These are phyloP conservation scores for Hyalella azteca DNA, from an alignment of 2,888 invertebrate genomes.

Conservation along the genomic window DNA sequence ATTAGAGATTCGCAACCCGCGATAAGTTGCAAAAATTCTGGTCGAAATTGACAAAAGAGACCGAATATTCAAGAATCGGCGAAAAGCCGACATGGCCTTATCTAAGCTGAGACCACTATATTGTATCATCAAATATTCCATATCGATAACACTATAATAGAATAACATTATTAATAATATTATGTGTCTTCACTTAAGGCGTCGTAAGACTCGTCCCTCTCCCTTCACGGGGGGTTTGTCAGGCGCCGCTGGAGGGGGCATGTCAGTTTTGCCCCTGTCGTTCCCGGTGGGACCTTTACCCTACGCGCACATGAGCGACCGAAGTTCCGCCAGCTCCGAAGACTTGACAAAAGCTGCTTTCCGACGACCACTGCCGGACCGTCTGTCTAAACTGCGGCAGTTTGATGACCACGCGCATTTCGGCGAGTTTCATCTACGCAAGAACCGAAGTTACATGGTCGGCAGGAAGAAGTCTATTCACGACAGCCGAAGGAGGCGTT, in stretches of 20 bases:
- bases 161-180: no score
- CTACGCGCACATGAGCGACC: constrained; percentile 58
- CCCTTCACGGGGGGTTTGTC: constrained; percentile 7
- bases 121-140: no score
- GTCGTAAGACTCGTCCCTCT: constrained; percentile 35
- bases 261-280: constrained; percentile 54
- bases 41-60: no score
- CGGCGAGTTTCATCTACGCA: constrained; percentile 29
- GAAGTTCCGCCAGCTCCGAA: constrained; percentile 52
- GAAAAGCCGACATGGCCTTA: no score
- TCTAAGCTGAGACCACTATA: no score
- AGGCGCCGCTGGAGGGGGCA: constrained; percentile 40
- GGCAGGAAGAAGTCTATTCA: background rate
- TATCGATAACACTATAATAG: no score
- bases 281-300: constrained; percentile 51
- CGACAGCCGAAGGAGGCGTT: background rate
- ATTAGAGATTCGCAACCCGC: no score
- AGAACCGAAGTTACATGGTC: constrained; percentile 3
- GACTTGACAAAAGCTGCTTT: constrained; percentile 40
- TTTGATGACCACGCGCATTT: constrained; percentile 41
- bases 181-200: no score
- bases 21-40: no score
- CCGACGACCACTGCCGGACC: constrained; percentile 42
- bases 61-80: no score
- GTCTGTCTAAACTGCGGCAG: constrained; percentile 33